Evolutionary conservation across 2,888 invertebrate species (phyloP).

Genomic region (Drosophila rellima): DNA sequence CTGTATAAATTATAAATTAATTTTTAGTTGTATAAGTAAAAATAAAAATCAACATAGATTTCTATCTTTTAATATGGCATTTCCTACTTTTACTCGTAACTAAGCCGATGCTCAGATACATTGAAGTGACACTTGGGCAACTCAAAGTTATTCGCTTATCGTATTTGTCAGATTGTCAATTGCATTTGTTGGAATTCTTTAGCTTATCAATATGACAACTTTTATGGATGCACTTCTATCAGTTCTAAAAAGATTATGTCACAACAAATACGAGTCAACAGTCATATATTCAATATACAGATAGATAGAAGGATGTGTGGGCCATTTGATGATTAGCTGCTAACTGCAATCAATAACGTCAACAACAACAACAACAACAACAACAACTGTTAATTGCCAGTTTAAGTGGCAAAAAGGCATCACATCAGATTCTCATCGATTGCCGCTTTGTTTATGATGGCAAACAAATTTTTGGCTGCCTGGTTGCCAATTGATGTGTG

Average conservation of each 20-base stretch:
- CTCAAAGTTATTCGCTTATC: conserved; percentile 6
- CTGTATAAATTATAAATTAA: too few species aligned
- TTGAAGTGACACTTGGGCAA: conserved; percentile 3
- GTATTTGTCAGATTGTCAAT: conserved; percentile 6
- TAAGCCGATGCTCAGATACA: background rate
- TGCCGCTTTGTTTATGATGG: conserved; percentile 48
- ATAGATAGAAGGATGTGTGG: conserved; percentile 7
- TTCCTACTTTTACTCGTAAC: too few species aligned
- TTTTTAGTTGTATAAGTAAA: too few species aligned
- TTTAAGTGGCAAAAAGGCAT: conserved; percentile 20
- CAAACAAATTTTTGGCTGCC: conserved; percentile 58
- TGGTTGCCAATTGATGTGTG: conserved; percentile 55
- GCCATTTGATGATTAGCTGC: conserved; percentile 52
- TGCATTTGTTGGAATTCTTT: conserved; percentile 5
- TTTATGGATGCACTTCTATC: conserved; percentile 5
- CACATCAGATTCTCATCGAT: conserved; percentile 37
- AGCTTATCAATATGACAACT: conserved; percentile 20
- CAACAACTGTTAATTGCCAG: conserved; percentile 47
- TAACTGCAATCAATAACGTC: conserved; percentile 67
- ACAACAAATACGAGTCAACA: conserved; percentile 14
- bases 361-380: conserved; percentile 6
- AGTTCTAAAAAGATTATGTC: conserved; percentile 48
- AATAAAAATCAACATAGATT: too few species aligned
- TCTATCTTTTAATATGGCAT: too few species aligned
- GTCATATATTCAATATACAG: conserved; percentile 13